phyloP scores from a whole-genome alignment of 2,888 invertebrate genomes.

The Acanthosepion lycidas region DNA sequence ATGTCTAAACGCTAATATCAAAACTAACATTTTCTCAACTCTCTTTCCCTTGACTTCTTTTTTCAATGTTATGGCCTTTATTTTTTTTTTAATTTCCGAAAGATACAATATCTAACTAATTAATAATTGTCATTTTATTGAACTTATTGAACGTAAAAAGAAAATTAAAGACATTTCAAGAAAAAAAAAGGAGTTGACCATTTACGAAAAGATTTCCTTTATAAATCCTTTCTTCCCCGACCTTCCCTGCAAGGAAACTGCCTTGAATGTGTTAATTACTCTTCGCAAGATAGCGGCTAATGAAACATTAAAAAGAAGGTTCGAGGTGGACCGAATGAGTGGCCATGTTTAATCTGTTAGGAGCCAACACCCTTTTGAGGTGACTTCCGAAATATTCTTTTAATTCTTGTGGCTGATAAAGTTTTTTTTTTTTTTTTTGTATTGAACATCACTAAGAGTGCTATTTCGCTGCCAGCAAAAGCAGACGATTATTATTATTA shows the following conservation, averaged over 20 bases:
- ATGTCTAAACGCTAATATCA: no score
- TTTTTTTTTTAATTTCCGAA: not conserved
- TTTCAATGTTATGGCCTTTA: no score
- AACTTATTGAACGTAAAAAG: not conserved
- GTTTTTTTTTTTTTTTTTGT: no score
- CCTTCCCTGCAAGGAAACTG: not conserved
- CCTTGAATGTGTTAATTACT: not conserved
- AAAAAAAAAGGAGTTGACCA: not conserved
- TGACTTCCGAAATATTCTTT: not conserved
- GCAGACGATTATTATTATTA: not conserved
- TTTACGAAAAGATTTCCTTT: not conserved
- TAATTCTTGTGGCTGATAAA: not conserved
- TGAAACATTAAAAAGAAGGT: not conserved
- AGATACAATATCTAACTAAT: not conserved
- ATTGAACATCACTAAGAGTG: no score
- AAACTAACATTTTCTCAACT: no score
- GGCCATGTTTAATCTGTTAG: not conserved
- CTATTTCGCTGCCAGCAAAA: not conserved
- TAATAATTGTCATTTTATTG: constrained; percentile 1
- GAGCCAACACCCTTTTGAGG: not conserved
- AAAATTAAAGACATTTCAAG: not conserved
- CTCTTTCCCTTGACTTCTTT: no score
- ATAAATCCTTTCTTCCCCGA: not conserved
- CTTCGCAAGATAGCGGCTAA: not conserved
- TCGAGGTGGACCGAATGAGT: not conserved